phyloP scores from a whole-genome alignment of 1,140 invertebrate genomes.

The Drosophila sp. region DNA sequence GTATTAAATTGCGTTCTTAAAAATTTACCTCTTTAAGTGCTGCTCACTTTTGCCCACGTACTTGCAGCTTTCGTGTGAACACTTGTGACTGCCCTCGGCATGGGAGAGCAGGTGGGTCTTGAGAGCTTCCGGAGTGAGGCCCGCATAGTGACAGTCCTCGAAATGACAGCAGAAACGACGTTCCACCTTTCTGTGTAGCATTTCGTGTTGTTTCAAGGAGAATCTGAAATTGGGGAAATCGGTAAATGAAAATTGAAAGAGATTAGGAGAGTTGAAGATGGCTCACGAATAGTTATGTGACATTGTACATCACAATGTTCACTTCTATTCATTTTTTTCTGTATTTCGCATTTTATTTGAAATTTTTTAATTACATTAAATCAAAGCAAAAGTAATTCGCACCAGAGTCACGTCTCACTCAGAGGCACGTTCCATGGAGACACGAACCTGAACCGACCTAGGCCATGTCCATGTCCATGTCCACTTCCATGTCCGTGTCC shows the following conservation, averaged over 20 bases:
- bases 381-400: constrained; percentile 82
- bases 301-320: constrained; percentile 19
- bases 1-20: too few relatives aligned
- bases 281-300: constrained; percentile 15
- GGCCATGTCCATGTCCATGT: constrained; percentile 25
- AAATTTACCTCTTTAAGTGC: constrained; percentile 70
- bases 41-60: constrained; percentile 75
- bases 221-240: constrained; percentile 48
- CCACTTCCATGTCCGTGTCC: constrained; percentile 48
- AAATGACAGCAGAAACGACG: constrained; percentile 46
- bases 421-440: constrained; percentile 60
- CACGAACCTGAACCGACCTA: constrained; percentile 20
- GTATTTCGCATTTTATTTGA: constrained; percentile 56
- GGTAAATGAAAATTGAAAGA: not conserved
- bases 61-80: constrained; percentile 55
- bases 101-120: constrained; percentile 67
- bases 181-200: constrained; percentile 39
- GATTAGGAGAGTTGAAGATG: constrained; percentile 5
- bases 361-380: constrained; percentile 84
- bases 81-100: constrained; percentile 61
- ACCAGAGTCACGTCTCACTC: constrained; percentile 76
- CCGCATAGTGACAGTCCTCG: constrained; percentile 58
- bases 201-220: constrained; percentile 58
- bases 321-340: constrained; percentile 11
- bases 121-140: constrained; percentile 49